These are phyloP conservation scores for Ips nitidus DNA, from an alignment of 1,140 invertebrate species.

Conservation along the genomic window DNA sequence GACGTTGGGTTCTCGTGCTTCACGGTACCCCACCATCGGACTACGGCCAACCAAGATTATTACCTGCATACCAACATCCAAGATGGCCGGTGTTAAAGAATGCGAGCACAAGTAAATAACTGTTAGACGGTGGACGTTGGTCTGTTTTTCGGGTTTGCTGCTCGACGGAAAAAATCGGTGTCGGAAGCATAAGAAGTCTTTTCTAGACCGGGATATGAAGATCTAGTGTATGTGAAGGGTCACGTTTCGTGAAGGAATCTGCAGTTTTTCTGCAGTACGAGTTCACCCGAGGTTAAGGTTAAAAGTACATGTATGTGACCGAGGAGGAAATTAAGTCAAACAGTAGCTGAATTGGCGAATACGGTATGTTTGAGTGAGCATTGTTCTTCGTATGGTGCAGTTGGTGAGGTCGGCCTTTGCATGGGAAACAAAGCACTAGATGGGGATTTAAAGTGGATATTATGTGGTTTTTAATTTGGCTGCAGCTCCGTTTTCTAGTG, in stretches of 20 bases:
- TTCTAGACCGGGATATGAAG: neutral
- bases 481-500: slow-evolving; percentile 11
- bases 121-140: slow-evolving; percentile 30
- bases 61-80: slow-evolving; percentile 42
- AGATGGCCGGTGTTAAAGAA: slow-evolving; percentile 42
- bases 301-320: slow-evolving; percentile 32
- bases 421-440: neutral
- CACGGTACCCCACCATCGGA: slow-evolving; percentile 4
- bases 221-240: neutral
- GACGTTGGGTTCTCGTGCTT: neutral
- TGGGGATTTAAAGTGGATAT: slow-evolving; percentile 6
- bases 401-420: neutral
- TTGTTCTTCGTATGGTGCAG: neutral
- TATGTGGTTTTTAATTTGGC: slow-evolving; percentile 21
- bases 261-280: slow-evolving; percentile 18
- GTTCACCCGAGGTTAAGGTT: slow-evolving; percentile 39
- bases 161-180: slow-evolving; percentile 1
- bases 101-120: slow-evolving; percentile 43
- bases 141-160: neutral
- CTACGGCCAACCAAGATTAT: slow-evolving; percentile 28
- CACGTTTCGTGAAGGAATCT: slow-evolving; percentile 20
- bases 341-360: neutral
- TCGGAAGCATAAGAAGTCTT: neutral
- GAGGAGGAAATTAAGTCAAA: slow-evolving; percentile 17
- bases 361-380: slow-evolving; percentile 6